Base-by-base conservation (phyloP, 2,888 invertebrate genomes). In the Caenorhabditis plicata region DNA sequence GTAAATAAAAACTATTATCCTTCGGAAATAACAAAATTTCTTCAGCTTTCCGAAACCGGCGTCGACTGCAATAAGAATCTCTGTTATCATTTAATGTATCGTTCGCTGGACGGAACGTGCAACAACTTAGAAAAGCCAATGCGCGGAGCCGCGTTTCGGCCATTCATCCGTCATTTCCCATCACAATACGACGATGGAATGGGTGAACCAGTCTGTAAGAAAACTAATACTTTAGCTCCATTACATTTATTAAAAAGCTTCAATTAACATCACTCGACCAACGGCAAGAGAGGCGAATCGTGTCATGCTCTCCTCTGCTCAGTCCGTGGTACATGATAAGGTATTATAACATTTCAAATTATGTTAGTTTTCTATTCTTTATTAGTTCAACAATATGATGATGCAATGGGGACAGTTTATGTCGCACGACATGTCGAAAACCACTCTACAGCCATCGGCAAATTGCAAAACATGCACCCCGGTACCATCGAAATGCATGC, bases 51-150 rank as follows among this genome's bases (percentile, higher is more conserved):
- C 27, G 67, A 67, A 8, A 62, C 60, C n/a, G 76, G 68, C 11
- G 64, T 71, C 11, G 96, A 81, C 47, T 80, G 80, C 58, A 51
- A 64, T 20, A 66, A 70, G 23, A 73, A 68, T 38, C 64, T 78
- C 22, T 80, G 80, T 62, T 80, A 73, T 50, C 73, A 76, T 46
- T 36, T 74, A 22, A 67, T 68, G 62, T 79, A 73, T 63, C 87
- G 96, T 0, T 88, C 87, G 48, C 86, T 92, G 56, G 94, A 96
- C 81, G 98, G 96, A 0, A 90, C 89, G 17, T 98, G 98, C 81
- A 98, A 98, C 82, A 98, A 98, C 82, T 85, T 93, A 45, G 87
- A 87, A 48, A 86, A 92, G 81, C 90, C 93, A 0, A 89, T 89
- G 49, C 92, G 91, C 90, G 96, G 96, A 9, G 88, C 93, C 0